phyloP scores from a whole-genome alignment of 2,113 vertebrate genomes.

The Tachycineta bicolor region DNA sequence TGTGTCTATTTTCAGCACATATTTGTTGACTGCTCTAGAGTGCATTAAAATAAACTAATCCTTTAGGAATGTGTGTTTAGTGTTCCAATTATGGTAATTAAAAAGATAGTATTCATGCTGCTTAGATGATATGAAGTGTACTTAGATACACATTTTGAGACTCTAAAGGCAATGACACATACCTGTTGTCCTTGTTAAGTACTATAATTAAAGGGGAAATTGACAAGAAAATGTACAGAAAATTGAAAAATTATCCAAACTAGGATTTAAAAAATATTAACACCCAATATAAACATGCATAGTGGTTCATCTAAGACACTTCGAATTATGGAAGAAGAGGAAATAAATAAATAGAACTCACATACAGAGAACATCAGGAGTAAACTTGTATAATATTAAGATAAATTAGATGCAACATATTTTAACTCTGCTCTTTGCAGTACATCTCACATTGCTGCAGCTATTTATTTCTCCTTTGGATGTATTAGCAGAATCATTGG shows the following conservation, averaged over 20 bases:
- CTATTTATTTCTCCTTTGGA: not conserved
- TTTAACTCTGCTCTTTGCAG: not conserved
- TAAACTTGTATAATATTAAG: not conserved
- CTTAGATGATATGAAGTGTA: not conserved
- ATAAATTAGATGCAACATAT: not conserved
- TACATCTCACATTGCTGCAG: not conserved
- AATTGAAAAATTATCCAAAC: not conserved
- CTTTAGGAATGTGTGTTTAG: not conserved
- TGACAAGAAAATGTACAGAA: not conserved
- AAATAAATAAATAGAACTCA: not conserved
- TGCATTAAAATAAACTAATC: constrained; percentile 1
- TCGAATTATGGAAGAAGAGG: not conserved
- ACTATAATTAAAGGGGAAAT: not conserved
- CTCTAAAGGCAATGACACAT: not conserved
- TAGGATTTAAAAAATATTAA: not conserved
- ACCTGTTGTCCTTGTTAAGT: not conserved
- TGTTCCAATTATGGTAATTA: constrained; percentile 11
- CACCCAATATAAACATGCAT: not conserved
- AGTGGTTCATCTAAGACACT: not conserved
- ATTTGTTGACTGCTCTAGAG: not conserved
- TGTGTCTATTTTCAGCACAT: constrained; percentile 14
- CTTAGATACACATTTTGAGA: not conserved
- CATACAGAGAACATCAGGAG: not conserved
- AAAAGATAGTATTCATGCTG: not conserved
- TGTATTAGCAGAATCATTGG: not conserved